Evolutionary conservation across 2,888 invertebrate species (phyloP).

Genomic region (Sarcophaga rosellei): DNA sequence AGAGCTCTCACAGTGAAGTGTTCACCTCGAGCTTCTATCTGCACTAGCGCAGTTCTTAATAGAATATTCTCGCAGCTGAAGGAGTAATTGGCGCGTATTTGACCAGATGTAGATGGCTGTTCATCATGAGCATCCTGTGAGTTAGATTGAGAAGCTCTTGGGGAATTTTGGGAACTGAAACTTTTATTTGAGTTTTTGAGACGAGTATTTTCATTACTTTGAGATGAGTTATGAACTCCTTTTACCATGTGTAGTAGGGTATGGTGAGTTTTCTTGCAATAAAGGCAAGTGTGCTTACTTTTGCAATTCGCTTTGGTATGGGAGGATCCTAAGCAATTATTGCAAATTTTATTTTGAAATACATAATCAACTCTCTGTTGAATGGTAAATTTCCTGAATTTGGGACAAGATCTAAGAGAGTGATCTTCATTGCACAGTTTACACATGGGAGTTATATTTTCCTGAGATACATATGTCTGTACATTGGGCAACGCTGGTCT

Average conservation of each 20-base stretch:
- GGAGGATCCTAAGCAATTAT: too few relatives aligned
- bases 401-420: not conserved
- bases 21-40: not conserved
- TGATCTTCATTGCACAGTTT: slow-evolving; percentile 4
- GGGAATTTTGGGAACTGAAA: not conserved
- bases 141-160: too few relatives aligned
- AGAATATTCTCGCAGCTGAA: not conserved
- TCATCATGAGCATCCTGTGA: not conserved
- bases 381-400: not conserved
- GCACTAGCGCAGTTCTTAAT: not conserved
- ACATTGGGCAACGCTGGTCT: not conserved
- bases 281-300: not conserved
- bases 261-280: not conserved
- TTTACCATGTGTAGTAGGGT: not conserved
- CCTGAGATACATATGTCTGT: not conserved
- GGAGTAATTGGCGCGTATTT: not conserved
- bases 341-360: too few relatives aligned
- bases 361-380: not conserved
- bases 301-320: not conserved
- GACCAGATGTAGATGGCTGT: not conserved
- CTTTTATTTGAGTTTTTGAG: not conserved
- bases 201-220: not conserved
- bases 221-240: not conserved
- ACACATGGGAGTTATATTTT: not conserved
- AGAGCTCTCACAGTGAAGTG: not conserved